Evolutionary conservation across 2,797 vertebrate species (phyloP).

Genomic region (Remorina albescens): DNA sequence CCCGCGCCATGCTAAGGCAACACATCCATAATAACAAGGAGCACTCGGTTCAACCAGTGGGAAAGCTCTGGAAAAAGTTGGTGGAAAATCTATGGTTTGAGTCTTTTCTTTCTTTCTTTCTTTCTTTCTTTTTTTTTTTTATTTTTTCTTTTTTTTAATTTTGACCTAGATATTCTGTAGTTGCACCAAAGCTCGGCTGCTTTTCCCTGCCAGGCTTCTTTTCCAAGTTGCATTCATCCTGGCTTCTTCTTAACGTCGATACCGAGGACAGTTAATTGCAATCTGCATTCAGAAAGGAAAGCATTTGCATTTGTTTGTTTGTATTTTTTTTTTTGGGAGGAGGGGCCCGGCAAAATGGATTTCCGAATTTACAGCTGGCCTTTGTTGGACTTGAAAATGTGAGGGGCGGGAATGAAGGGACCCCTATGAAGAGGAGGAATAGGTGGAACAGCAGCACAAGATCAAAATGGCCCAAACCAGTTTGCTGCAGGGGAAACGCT

Average conservation of each 20-base stretch:
- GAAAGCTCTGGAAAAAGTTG: conserved; percentile 84
- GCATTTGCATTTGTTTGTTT: no score
- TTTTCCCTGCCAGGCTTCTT: conserved; percentile 41
- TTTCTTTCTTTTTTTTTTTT: conserved; percentile 57
- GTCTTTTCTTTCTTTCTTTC: conserved; percentile 48
- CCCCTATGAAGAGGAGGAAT: conserved; percentile 74
- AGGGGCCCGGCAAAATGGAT: conserved; percentile 70
- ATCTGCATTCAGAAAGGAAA: conserved; percentile 44
- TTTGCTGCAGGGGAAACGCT: conserved; percentile 97
- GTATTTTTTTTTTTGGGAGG: no score
- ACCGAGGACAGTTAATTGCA: conserved; percentile 34
- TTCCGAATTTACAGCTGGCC: conserved; percentile 55
- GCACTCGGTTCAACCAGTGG: conserved; percentile 70
- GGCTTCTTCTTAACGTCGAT: conserved; percentile 25
- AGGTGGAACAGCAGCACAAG: conserved; percentile 63
- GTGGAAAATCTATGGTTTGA: conserved; percentile 82
- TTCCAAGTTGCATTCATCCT: conserved; percentile 22
- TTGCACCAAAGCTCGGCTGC: conserved; percentile 34
- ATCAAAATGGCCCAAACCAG: conserved; percentile 94
- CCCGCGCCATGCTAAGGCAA: conserved; percentile 75
- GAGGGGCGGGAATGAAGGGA: conserved; percentile 74
- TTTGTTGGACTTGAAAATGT: conserved; percentile 57
- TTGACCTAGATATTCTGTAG: conserved; percentile 74
- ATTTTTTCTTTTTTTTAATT: conserved; percentile 53
- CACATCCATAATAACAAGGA: conserved; percentile 71